These are phyloP conservation scores for Antigone vipio DNA, from an alignment of 2,113 vertebrate species.

Conservation along the genomic window DNA sequence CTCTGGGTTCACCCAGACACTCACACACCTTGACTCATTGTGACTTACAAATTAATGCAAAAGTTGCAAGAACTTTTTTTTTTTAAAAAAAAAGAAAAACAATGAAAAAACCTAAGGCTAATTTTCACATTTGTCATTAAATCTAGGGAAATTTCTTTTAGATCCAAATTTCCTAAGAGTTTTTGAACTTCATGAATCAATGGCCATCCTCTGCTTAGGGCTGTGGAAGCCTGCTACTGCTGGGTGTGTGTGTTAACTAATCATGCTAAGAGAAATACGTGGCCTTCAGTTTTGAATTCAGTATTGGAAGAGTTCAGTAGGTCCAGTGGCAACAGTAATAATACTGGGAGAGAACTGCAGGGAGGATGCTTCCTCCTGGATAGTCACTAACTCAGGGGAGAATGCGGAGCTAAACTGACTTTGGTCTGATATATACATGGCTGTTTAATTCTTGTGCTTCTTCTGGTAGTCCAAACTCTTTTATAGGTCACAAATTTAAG, in stretches of 20 bases:
- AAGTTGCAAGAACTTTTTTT: neutral
- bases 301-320: neutral
- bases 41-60: neutral
- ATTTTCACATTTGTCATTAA: neutral
- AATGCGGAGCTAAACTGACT: neutral
- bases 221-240: neutral
- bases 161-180: neutral
- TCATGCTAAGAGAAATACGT: neutral
- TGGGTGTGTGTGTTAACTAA: neutral
- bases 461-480: neutral
- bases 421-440: neutral
- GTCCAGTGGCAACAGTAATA: neutral
- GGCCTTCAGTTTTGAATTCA: neutral
- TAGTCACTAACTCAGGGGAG: neutral
- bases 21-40: neutral
- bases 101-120: fast-evolving
- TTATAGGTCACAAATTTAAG: neutral
- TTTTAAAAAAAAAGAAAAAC: neutral
- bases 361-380: neutral
- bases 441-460: neutral
- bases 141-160: neutral
- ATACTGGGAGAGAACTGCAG: neutral
- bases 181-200: neutral
- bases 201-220: neutral
- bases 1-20: neutral